Evolutionary conservation across 2,888 invertebrate genomes (phyloP).

Genomic region (Achlya flavicornis): DNA sequence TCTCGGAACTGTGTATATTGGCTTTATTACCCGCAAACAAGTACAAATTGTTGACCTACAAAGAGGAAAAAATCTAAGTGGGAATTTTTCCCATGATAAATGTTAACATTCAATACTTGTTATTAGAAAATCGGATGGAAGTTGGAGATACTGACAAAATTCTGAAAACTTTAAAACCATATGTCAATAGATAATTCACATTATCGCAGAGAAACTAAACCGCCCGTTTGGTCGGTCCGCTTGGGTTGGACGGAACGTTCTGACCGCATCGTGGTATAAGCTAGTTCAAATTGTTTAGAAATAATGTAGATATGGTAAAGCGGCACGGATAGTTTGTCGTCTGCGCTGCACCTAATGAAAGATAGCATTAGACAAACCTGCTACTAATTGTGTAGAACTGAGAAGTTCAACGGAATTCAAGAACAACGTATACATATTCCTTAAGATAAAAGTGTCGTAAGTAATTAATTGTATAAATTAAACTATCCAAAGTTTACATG

Average conservation of each 20-base stretch:
- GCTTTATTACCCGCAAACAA: slow-evolving; percentile 7
- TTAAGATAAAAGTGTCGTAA: background rate
- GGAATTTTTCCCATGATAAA: background rate
- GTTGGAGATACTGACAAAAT: background rate
- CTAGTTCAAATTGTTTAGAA: background rate
- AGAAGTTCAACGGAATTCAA: background rate
- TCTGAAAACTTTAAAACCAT: background rate
- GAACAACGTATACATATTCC: background rate
- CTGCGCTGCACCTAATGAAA: no score
- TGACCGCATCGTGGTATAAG: background rate
- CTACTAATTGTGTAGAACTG: no score
- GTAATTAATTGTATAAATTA: background rate
- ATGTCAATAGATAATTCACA: background rate
- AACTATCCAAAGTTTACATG: background rate
- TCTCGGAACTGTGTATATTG: slow-evolving; percentile 10
- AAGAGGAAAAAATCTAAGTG: background rate
- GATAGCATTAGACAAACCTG: no score
- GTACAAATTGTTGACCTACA: slow-evolving; percentile 10
- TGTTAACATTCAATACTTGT: background rate
- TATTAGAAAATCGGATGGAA: background rate
- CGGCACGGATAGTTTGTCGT: no score
- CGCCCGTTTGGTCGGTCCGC: no score
- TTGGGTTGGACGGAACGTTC: background rate
- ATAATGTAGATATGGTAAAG: background rate
- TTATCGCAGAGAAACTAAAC: no score